Base-by-base conservation (phyloP, 2,113 vertebrate genomes). In the Sterrhoptilus dennistouni region DNA sequence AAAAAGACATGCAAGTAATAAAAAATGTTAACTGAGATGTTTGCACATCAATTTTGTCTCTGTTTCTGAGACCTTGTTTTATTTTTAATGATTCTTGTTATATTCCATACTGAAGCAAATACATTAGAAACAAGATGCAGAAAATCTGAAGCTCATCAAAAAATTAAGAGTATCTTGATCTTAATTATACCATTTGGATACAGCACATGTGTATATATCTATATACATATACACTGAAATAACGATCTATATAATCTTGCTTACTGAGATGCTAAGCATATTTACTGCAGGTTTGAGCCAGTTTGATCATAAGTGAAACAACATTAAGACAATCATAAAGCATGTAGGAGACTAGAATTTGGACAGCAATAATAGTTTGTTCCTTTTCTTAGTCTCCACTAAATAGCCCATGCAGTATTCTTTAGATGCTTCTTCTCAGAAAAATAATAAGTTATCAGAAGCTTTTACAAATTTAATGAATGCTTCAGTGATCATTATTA, bases 401-500 rank as follows among this genome's bases (percentile, higher is more conserved):
- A 97, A 92, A 83, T 56, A 22, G 29, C 52, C 25, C 33, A 76
- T 24, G 2, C 18, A 97, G 59, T 93, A 78, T 95, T 81, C 25
- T 96, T 95, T 88, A 42, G 45, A 60, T 15, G 3, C 90, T 85
- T 94, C 24, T 91, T 93, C 65, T 87, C 61, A 87, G 92, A 96
- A 97, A 50, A 95, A 64, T 94, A 93, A 97, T 75, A 95, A 95
- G 21, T 16, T 14, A 47, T 69, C 57, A 95, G 42, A 87, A 93
- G 71, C 59, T 95, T 96, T 92, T 85, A 71, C 75, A 78, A 97
- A 90, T 22, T 79, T 94, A 92, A 97, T 97, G 79, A 93, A 92
- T 92, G 79, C 49, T 91, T 90, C 33, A 87, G 4, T 60, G 40
- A 83, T 89, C n/a, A 38, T 87, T 66, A 90, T 63, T 61, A 33